phyloP scores from a whole-genome alignment of 2,797 vertebrate genomes.

The Coendou prehensilis region DNA sequence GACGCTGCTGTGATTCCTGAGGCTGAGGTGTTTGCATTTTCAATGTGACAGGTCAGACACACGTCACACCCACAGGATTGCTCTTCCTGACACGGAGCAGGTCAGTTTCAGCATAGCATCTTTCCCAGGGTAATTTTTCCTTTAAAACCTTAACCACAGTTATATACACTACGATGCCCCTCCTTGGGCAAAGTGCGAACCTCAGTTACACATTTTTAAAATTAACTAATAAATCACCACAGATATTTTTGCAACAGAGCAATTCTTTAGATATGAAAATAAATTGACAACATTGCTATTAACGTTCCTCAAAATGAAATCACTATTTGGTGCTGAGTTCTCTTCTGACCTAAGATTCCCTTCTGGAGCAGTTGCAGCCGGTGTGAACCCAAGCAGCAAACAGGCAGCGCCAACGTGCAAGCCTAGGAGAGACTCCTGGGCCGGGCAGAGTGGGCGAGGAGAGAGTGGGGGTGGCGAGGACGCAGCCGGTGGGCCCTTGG shows the following conservation, averaged over 20 bases:
- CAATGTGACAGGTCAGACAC: constrained; percentile 13
- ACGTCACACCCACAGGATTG: not conserved
- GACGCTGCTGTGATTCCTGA: constrained; percentile 17
- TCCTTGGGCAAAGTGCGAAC: constrained; percentile 13
- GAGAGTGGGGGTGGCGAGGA: not conserved
- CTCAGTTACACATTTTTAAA: not conserved
- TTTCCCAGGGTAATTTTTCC: not conserved
- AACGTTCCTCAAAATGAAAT: not conserved
- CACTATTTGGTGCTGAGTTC: not conserved
- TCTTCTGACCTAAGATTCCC: not conserved
- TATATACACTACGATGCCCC: not conserved
- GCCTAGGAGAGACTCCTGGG: rapidly evolving
- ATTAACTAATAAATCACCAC: not conserved
- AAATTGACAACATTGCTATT: not conserved
- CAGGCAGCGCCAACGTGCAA: not conserved
- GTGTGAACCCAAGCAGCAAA: not conserved
- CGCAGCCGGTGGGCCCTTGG: rapidly evolving
- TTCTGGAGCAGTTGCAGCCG: not conserved
- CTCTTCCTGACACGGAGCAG: constrained; percentile 18
- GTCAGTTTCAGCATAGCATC: constrained; percentile 20
- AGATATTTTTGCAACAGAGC: not conserved
- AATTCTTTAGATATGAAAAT: not conserved
- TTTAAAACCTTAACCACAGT: constrained; percentile 20
- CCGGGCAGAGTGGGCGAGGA: rapidly evolving
- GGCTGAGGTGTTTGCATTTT: constrained; percentile 38